A percentile compares a stretch with the other conserved stretches of the same genome.
Evolutionary conservation across 2,113 vertebrate genomes (phyloP).

Genomic region (Gulo gulo): DNA sequence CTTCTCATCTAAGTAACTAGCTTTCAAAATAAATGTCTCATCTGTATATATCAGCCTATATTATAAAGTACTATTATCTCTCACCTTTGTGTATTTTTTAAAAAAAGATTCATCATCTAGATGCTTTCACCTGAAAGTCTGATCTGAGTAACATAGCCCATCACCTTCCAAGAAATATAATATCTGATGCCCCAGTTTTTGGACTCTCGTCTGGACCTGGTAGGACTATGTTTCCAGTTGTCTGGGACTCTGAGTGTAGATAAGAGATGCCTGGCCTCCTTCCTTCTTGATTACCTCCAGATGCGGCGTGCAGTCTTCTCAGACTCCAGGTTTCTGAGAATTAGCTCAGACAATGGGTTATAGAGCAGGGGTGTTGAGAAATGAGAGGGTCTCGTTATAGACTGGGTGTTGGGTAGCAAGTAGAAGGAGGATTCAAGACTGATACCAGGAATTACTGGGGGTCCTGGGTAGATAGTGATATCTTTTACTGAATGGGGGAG

Average conservation of each 20-base stretch:
- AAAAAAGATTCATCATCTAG: neutral
- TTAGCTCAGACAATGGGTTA: neutral
- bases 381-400: neutral
- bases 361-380: neutral
- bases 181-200: neutral
- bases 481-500: neutral
- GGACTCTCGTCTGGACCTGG: neutral
- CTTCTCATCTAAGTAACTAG: neutral
- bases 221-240: neutral
- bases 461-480: neutral
- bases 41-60: neutral
- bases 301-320: neutral
- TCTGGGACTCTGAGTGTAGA: neutral
- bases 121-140: neutral
- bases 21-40: neutral
- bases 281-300: neutral
- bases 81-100: neutral
- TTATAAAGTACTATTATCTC: neutral
- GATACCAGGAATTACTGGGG: neutral
- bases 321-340: neutral
- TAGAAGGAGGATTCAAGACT: neutral
- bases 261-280: neutral
- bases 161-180: neutral
- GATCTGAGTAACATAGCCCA: neutral
- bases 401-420: neutral